Evolutionary conservation across 2,888 invertebrate species (phyloP).

Genomic region (Rhodophaea formosa): DNA sequence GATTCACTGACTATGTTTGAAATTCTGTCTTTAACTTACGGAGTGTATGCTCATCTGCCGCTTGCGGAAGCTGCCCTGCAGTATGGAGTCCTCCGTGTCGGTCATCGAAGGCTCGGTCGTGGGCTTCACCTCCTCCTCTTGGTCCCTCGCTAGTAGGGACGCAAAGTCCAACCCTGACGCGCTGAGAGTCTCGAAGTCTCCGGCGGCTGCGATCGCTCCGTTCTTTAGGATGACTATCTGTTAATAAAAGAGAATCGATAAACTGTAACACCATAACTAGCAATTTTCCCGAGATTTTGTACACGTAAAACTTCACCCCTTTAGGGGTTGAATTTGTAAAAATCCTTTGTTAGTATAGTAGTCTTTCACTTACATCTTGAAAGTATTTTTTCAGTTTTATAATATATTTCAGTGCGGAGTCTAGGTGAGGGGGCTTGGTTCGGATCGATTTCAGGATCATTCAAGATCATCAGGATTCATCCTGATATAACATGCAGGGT

Average conservation of each 20-base stretch:
- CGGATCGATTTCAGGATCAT: too few species aligned
- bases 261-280: too few species aligned
- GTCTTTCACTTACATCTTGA: too few species aligned
- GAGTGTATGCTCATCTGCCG: conserved; percentile 77
- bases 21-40: conserved; percentile 45
- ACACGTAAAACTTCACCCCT: too few species aligned
- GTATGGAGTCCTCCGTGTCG: conserved; percentile 47
- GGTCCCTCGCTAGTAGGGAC: conserved; percentile 82
- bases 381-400: too few species aligned
- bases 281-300: too few species aligned
- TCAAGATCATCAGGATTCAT: too few species aligned
- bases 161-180: conserved; percentile 90
- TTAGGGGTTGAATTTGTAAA: too few species aligned
- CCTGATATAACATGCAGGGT: too few species aligned
- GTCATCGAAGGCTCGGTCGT: conserved; percentile 35
- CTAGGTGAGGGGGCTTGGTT: too few species aligned
- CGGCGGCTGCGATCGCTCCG: conserved; percentile 82
- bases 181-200: conserved; percentile 86
- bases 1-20: not conserved
- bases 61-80: conserved; percentile 69
- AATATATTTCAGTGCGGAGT: too few species aligned
- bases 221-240: conserved; percentile 82
- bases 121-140: conserved; percentile 63
- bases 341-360: too few species aligned
- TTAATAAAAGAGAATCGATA: not conserved